Evolutionary conservation across 35 echinoderm and acorn worm species (phyloP).

Genomic region (Patiria miniata): DNA sequence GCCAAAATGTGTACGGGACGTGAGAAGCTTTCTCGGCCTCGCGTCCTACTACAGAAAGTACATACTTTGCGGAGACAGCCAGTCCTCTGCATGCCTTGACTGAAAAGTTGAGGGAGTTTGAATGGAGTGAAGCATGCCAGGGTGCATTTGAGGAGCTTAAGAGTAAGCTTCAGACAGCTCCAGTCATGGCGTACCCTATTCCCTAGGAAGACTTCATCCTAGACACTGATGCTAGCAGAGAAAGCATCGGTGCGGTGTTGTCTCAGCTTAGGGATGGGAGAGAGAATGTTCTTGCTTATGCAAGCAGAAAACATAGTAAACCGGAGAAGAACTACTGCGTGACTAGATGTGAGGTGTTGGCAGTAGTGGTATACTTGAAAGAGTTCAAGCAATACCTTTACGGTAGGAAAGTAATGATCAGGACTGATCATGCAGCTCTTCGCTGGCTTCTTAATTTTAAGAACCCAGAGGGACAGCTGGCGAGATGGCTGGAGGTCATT

Average conservation of each 20-base stretch:
- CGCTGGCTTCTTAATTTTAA: constrained; percentile 58
- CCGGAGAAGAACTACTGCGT: constrained; percentile 55
- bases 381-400: constrained; percentile 50
- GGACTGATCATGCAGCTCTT: constrained; percentile 54
- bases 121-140: constrained; percentile 44
- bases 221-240: constrained; percentile 50
- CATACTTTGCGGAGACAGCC: constrained; percentile 53
- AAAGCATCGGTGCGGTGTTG: constrained; percentile 54
- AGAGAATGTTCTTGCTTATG: constrained; percentile 61
- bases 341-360: constrained; percentile 40
- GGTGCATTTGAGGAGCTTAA: constrained; percentile 38
- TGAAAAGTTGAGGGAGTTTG: constrained; percentile 27
- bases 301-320: constrained; percentile 26
- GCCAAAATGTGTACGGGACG: constrained; percentile 31
- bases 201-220: constrained; percentile 35
- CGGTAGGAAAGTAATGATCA: constrained; percentile 27
- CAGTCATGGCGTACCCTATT: constrained; percentile 49
- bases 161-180: constrained; percentile 8
- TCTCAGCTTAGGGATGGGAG: constrained; percentile 52
- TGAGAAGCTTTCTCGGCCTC: constrained; percentile 63
- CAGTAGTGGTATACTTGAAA: constrained; percentile 32
- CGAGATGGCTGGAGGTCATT: constrained; percentile 47
- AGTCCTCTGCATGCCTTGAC: constrained; percentile 54
- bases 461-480: constrained; percentile 59
- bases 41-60: constrained; percentile 64